phyloP scores from a whole-genome alignment of 53 echinoderm and acorn worm genomes.

The Hippasteria phrygiana region DNA sequence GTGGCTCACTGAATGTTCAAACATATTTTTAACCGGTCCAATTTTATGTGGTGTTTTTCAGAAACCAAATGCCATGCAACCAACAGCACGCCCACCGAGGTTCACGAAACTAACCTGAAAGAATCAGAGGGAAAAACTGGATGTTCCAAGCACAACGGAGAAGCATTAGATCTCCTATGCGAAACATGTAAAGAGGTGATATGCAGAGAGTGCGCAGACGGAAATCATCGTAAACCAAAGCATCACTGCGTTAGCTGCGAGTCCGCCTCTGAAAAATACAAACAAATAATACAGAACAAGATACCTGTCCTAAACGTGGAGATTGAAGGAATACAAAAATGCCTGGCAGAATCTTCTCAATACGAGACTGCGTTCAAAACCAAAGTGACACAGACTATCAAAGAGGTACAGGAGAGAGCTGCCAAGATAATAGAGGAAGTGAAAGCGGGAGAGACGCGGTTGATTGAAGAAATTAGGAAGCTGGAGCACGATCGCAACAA shows the following conservation, averaged over 20 bases:
- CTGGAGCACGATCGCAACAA: not conserved
- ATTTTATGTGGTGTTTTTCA: not conserved
- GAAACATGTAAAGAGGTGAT: conserved; percentile 8
- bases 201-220: not conserved
- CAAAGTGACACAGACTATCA: not conserved
- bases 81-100: not conserved
- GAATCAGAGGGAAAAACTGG: no score
- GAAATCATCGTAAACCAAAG: not conserved
- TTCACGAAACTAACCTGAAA: not conserved
- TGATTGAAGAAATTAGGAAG: not conserved
- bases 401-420: not conserved
- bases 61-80: not conserved
- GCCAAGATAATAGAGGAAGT: not conserved
- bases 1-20: no score
- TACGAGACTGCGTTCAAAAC: not conserved
- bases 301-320: not conserved
- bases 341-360: not conserved
- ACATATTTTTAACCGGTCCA: no score
- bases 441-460: not conserved
- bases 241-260: not conserved
- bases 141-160: not conserved
- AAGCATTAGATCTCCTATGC: not conserved
- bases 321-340: not conserved
- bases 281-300: not conserved
- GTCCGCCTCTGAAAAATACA: conserved; percentile 18